These are phyloP conservation scores for Coelopa frigida DNA, from an alignment of 1,140 invertebrate species.

Conservation along the genomic window DNA sequence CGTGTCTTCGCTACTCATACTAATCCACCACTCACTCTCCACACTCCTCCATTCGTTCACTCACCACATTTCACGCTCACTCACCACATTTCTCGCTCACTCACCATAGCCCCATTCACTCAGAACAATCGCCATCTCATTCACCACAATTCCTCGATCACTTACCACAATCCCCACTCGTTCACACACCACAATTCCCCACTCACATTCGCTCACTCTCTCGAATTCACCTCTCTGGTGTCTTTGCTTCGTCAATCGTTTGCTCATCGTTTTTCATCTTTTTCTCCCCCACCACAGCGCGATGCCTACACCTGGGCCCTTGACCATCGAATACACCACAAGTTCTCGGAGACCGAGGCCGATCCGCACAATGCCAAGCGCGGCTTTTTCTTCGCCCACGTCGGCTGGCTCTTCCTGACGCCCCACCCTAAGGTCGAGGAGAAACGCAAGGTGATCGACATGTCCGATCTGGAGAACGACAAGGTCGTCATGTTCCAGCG, in stretches of 20 bases:
- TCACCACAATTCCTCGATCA: no score
- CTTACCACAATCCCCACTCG: no score
- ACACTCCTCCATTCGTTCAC: no score
- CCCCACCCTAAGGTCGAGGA: conserved; percentile 70
- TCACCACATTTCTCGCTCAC: neutral
- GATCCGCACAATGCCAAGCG: conserved; percentile 76
- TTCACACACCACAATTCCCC: no score
- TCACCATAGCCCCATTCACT: neutral
- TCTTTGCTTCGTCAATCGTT: neutral
- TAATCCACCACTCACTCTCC: no score
- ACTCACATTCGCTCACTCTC: no score
- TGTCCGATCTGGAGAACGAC: conserved; percentile 77
- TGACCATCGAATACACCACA: conserved; percentile 77
- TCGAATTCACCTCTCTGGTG: neutral
- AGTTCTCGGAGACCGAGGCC: conserved; percentile 72
- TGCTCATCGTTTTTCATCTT: neutral
- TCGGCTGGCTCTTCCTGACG: conserved; percentile 71
- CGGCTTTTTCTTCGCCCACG: conserved; percentile 75
- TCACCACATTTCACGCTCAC: neutral
- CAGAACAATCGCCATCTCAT: no score
- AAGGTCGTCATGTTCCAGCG: conserved; percentile 81
- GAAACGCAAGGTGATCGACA: conserved; percentile 68
- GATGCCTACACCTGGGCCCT: conserved; percentile 71
- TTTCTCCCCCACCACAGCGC: conserved; percentile 45
- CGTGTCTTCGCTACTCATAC: no score